phyloP scores from a whole-genome alignment of 2,888 invertebrate species.

The Eristalis intricaria region DNA sequence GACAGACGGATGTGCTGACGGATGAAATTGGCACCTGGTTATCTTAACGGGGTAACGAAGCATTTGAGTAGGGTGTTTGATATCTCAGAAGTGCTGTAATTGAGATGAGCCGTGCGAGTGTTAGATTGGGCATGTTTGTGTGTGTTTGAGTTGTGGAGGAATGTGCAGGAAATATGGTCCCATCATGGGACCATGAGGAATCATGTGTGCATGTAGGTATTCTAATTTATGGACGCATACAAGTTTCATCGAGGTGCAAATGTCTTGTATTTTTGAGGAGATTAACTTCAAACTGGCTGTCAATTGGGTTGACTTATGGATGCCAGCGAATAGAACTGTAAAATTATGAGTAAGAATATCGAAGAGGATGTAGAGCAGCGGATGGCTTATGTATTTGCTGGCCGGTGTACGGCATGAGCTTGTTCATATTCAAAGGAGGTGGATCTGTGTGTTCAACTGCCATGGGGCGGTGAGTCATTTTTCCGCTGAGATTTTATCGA shows the following conservation, averaged over 20 bases:
- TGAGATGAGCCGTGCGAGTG: slow-evolving; percentile 36
- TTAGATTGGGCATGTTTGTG: slow-evolving; percentile 7
- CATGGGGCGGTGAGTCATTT: too few species aligned
- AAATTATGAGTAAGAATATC: too few species aligned
- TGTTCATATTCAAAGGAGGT: too few species aligned
- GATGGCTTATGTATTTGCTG: too few species aligned
- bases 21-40: slow-evolving; percentile 64
- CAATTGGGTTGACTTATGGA: neutral
- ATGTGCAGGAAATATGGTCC: slow-evolving; percentile 10
- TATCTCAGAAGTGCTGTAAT: slow-evolving; percentile 45
- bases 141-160: neutral
- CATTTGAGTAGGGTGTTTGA: slow-evolving; percentile 46
- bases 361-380: too few species aligned
- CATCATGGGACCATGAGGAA: neutral
- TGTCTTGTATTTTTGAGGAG: neutral
- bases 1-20: slow-evolving; percentile 47
- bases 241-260: neutral
- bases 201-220: neutral
- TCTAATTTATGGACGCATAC: neutral
- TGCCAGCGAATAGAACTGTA: neutral
- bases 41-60: slow-evolving; percentile 44
- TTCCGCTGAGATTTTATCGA: too few species aligned
- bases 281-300: neutral
- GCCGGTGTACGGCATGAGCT: too few species aligned
- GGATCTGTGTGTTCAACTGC: too few species aligned